Conservation (phyloP, 2,888 invertebrate species). For the Lissonota sp. region DNA sequence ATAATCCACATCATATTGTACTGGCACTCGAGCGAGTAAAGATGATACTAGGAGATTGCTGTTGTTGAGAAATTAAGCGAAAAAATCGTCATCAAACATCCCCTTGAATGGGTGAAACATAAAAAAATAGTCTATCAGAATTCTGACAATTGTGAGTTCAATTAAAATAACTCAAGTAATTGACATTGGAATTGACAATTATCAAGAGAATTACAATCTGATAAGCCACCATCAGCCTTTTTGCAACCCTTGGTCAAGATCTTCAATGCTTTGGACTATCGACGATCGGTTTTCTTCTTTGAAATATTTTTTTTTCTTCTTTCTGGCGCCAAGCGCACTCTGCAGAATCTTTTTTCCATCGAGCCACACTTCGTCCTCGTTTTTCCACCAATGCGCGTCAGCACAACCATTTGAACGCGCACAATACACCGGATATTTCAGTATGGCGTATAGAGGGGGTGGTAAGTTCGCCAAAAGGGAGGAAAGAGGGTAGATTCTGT, state of each 20-base stretch:
- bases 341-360: slow-evolving; percentile 46
- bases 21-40: slow-evolving; percentile 9
- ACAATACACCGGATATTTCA: slow-evolving; percentile 79
- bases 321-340: background rate
- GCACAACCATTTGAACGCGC: slow-evolving; percentile 67
- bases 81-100: background rate
- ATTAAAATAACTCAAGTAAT: too few species aligned
- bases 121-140: background rate
- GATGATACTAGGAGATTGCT: slow-evolving; percentile 27
- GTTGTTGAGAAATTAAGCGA: background rate
- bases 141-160: background rate
- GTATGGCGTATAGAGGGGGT: slow-evolving; percentile 30
- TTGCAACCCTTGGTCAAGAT: background rate
- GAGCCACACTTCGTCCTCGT: slow-evolving; percentile 39
- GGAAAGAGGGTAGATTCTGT: slow-evolving; percentile 62
- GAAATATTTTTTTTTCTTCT: slow-evolving; percentile 46
- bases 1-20: slow-evolving; percentile 43
- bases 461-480: slow-evolving; percentile 49
- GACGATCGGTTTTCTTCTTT: background rate
- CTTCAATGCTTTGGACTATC: background rate
- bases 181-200: too few species aligned
- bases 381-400: slow-evolving; percentile 62
- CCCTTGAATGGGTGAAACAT: background rate
- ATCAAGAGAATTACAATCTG: too few species aligned
- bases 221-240: too few species aligned